Conservation (phyloP, 2,888 invertebrate genomes). For the Stomorhina lunata region DNA sequence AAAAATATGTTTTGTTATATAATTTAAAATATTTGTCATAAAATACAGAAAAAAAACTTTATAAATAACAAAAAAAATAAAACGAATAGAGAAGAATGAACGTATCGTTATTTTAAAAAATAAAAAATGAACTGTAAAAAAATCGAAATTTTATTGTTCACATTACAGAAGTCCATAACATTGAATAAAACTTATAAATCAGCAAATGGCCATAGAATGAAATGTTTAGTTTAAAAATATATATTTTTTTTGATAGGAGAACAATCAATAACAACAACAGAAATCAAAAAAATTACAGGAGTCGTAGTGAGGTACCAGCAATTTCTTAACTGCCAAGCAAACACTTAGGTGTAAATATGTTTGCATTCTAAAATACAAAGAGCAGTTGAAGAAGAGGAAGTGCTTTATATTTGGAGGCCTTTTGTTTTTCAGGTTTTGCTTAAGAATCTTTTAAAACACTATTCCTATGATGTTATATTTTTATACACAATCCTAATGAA, state of each 20-base stretch:
- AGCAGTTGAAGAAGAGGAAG: too few species aligned
- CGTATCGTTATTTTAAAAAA: conserved; percentile 11
- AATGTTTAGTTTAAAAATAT: conserved; percentile 33
- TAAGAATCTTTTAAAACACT: too few species aligned
- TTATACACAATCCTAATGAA: too few species aligned
- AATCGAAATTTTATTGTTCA: conserved; percentile 55
- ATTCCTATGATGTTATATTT: too few species aligned
- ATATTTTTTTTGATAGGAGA: neutral
- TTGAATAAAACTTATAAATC: conserved; percentile 60
- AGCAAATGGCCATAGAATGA: conserved; percentile 38
- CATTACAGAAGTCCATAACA: conserved; percentile 57
- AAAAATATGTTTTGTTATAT: conserved; percentile 51
- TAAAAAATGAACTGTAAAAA: conserved; percentile 43
- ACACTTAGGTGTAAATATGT: neutral
- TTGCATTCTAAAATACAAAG: neutral
- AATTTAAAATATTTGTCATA: conserved; percentile 56
- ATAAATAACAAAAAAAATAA: neutral
- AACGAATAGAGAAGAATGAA: neutral
- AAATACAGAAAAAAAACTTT: conserved; percentile 12
- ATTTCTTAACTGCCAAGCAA: neutral
- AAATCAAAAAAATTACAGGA: too few species aligned
- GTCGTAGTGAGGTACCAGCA: too few species aligned
- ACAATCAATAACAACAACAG: neutral
- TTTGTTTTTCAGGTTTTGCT: too few species aligned
- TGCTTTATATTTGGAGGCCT: too few species aligned